Evolutionary conservation across 2,888 invertebrate species (phyloP).

Genomic region (Folsomia manolachei): DNA sequence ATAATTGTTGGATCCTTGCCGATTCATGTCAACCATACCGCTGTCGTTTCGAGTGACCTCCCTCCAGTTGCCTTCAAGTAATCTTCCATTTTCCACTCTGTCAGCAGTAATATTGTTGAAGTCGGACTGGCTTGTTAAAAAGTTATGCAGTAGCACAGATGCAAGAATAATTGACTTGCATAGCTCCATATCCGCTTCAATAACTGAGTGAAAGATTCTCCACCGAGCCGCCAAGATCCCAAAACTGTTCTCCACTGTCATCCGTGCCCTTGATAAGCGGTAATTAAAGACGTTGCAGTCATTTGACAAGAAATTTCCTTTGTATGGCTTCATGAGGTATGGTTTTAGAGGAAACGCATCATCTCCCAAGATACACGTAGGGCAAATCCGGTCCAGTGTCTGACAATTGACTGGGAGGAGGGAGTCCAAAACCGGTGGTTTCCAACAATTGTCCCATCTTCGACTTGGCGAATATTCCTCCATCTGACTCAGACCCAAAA

Average conservation of each 20-base stretch:
- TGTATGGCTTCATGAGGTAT: constrained; percentile 23
- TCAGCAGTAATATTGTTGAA: not conserved
- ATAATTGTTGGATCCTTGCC: constrained; percentile 5
- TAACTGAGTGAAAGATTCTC: constrained; percentile 18
- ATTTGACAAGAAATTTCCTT: not conserved
- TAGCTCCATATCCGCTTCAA: constrained; percentile 3
- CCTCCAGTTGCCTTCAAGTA: not conserved
- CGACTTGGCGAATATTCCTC: constrained; percentile 23
- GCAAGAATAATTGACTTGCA: constrained; percentile 12
- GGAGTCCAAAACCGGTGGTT: not conserved
- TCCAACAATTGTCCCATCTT: not conserved
- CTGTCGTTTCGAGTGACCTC: not conserved
- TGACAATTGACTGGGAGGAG: not conserved
- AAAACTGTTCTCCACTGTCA: constrained; percentile 28
- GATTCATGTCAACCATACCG: not conserved
- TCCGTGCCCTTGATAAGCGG: constrained; percentile 28
- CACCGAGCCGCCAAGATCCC: constrained; percentile 17
- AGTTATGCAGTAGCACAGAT: constrained; percentile 23
- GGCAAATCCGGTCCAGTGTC: not conserved
- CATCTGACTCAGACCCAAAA: constrained; percentile 28
- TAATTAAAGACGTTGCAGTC: constrained; percentile 30
- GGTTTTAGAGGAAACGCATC: constrained; percentile 21
- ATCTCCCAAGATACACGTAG: constrained; percentile 20
- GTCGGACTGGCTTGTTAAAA: constrained; percentile 6
- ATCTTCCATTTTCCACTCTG: not conserved